Evolutionary conservation across 2,113 vertebrate species (phyloP), one percentile per base, ranked within the genome.

Genomic region (Aegotheles bennettii): DNA sequence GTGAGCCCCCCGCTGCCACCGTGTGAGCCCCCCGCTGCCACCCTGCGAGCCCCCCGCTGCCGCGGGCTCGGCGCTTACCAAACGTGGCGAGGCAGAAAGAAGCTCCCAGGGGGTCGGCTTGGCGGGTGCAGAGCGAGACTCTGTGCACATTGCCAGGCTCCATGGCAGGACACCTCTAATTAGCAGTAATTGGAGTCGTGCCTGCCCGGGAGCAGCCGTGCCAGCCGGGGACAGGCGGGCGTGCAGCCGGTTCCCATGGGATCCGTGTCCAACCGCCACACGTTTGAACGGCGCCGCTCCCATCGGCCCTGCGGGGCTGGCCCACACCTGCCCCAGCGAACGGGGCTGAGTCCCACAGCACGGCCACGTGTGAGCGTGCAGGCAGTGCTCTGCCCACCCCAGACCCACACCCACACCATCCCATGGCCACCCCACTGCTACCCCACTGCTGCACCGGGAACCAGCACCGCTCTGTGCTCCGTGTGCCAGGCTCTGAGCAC

Each of bases 51-150:
- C 45, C 45, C 38, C 61, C 13, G 3, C 16, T 1, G 23, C 74
- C 7, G 9, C 38, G 5, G 71, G 97, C 95, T 97, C 97, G 94
- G 81, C 96, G 95, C 98, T 99, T 97, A 98, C 98, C 98, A 38
- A 97, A 97, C 6, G 98, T 98, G 86, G 87, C 54, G 95, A 98
- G 97, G 87, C 94, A 96, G 87, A 98, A 98, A 21, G 98, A 84
- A 24, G 97, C 54, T 68, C 96, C 96, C 51, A 81, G 87, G 21
- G 73, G 76, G 42, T 80, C 84, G 24, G 95, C 94, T 53, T 67
- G 94, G 91, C 89, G 96, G 85, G 95, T 83, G 76, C 94, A 93
- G 11, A 97, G 93, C 13, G 95, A 97, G 83, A 95, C 96, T 2
- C 95, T 89, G 93, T 28, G 96, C 83, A 83, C 54, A 4, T 3